These are phyloP conservation scores for Saguinus midas DNA, from an alignment of 2,113 vertebrate genomes.

Conservation along the genomic window DNA sequence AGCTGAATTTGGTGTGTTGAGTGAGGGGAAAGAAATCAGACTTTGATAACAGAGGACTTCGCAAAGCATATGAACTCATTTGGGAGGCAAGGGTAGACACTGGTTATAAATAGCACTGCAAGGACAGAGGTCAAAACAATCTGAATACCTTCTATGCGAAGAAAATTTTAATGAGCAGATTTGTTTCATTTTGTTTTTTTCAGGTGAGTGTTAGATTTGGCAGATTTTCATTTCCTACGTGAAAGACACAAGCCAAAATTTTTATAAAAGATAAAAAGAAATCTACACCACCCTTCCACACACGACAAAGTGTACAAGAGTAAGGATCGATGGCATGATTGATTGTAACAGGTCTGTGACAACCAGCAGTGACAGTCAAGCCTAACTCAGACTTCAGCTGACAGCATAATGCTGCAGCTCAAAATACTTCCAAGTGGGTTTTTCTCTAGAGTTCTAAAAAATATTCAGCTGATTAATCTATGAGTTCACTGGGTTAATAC, in stretches of 20 bases:
- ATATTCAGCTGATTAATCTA: slow-evolving; percentile 38
- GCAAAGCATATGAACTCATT: not conserved
- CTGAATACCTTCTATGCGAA: not conserved
- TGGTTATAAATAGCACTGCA: not conserved
- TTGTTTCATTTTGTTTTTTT: not conserved
- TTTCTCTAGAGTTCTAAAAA: slow-evolving; percentile 57
- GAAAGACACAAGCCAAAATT: slow-evolving; percentile 36
- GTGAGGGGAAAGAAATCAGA: not conserved
- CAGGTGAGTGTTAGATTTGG: not conserved
- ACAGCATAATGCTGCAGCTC: slow-evolving; percentile 24
- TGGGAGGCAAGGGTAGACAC: not conserved
- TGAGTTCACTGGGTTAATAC: not conserved
- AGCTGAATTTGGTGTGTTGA: not conserved
- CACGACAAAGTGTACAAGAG: slow-evolving; percentile 40
- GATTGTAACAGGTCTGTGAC: slow-evolving; percentile 47
- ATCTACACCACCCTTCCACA: not conserved
- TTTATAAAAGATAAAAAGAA: not conserved
- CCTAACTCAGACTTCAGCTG: slow-evolving; percentile 48
- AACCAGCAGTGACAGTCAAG: not conserved
- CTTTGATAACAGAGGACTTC: not conserved
- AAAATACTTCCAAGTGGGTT: slow-evolving; percentile 22
- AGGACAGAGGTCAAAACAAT: not conserved
- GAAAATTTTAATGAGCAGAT: slow-evolving; percentile 42
- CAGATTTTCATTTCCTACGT: not conserved
- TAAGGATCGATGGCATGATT: not conserved